Evolutionary conservation across 1,140 invertebrate species (phyloP).

Genomic region (Sycobia sp.): DNA sequence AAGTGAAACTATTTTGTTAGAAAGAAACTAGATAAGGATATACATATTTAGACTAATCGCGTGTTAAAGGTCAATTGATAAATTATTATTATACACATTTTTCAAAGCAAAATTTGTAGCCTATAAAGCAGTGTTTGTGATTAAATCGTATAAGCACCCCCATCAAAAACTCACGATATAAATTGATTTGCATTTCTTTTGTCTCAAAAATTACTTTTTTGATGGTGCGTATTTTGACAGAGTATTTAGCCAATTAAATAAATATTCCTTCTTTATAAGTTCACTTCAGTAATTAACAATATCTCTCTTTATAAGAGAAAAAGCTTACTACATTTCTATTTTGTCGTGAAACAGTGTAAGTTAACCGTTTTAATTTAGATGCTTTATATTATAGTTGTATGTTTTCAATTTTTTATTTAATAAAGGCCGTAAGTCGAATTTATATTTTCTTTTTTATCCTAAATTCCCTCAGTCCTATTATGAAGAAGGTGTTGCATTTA

Average conservation of each 20-base stretch:
- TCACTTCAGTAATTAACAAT: neutral
- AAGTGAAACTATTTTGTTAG: slow-evolving; percentile 27
- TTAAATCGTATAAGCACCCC: slow-evolving; percentile 20
- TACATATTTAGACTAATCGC: slow-evolving; percentile 22
- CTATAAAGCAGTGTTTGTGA: slow-evolving; percentile 26
- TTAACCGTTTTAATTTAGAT: slow-evolving; percentile 11
- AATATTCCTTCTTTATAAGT: neutral
- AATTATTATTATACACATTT: slow-evolving; percentile 9
- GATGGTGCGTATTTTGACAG: no score
- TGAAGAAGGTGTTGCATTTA: no score
- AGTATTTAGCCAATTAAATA: neutral
- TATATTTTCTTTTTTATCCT: neutral
- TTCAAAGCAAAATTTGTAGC: slow-evolving; percentile 18
- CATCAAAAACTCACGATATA: neutral
- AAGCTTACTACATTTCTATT: no score
- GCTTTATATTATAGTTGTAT: slow-evolving; percentile 33
- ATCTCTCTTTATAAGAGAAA: slow-evolving; percentile 1
- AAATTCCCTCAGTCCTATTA: no score
- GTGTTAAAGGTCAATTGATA: neutral
- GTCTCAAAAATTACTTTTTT: no score
- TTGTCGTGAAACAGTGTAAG: no score
- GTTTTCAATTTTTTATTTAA: slow-evolving; percentile 27
- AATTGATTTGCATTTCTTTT: slow-evolving; percentile 10
- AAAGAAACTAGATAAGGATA: slow-evolving; percentile 16
- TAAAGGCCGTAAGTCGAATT: slow-evolving; percentile 28